These are phyloP conservation scores for Microctenopoma steveboyesi DNA, from an alignment of 2,797 vertebrate species.

Conservation along the genomic window DNA sequence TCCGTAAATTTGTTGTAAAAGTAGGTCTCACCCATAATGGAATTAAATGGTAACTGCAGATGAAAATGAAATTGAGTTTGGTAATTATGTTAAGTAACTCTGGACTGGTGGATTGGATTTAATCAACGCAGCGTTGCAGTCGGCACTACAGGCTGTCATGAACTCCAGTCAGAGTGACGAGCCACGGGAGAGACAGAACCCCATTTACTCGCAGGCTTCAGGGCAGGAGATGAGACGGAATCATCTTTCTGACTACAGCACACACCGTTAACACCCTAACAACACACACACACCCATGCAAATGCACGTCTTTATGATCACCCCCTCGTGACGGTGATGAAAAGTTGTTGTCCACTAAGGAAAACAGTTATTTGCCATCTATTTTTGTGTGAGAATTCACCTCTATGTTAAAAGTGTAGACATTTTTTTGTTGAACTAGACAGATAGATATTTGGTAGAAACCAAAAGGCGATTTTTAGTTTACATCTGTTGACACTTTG, in stretches of 20 bases:
- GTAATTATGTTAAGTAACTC: conserved; percentile 57
- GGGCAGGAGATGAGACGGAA: conserved; percentile 23
- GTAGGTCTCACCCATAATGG: conserved; percentile 18
- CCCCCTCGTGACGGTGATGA: not conserved
- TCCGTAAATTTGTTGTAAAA: not conserved
- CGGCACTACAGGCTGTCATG: conserved; percentile 30
- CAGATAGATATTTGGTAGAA: no score
- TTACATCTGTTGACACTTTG: not conserved
- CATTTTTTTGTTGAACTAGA: no score
- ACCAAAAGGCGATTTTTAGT: no score
- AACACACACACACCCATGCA: conserved; percentile 3
- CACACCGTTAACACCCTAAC: not conserved
- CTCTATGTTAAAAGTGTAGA: not conserved
- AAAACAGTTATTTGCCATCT: not conserved
- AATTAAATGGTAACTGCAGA: conserved; percentile 28
- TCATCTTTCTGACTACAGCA: conserved; percentile 32
- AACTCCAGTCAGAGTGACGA: conserved; percentile 48
- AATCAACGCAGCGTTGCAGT: conserved; percentile 39
- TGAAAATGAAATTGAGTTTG: conserved; percentile 41
- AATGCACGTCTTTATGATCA: not conserved
- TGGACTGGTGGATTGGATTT: conserved; percentile 29
- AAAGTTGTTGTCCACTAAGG: not conserved
- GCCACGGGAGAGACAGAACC: conserved; percentile 21
- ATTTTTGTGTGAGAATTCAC: no score
- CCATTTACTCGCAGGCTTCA: conserved; percentile 38